These are phyloP conservation scores for Rostratula benghalensis DNA, from an alignment of 2,113 vertebrate species.

Conservation along the genomic window DNA sequence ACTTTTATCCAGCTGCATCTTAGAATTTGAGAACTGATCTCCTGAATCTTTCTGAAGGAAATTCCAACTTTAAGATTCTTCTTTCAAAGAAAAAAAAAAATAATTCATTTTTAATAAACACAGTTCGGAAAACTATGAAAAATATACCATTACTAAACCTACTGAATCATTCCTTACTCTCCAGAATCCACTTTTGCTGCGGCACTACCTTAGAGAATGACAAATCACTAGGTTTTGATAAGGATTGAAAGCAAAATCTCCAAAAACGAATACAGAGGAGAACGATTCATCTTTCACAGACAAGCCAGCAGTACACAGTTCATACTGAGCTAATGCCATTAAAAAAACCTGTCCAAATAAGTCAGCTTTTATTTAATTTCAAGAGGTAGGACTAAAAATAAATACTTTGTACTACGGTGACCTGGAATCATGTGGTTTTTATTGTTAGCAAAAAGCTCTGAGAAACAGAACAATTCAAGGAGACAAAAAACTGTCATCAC, in stretches of 20 bases:
- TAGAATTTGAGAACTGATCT: background rate
- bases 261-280: background rate
- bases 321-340: background rate
- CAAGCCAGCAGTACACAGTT: background rate
- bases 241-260: background rate
- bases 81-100: background rate
- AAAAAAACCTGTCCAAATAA: background rate
- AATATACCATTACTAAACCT: background rate
- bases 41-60: background rate
- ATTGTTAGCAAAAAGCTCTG: background rate
- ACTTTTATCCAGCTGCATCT: background rate
- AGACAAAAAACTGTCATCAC: background rate
- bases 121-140: background rate
- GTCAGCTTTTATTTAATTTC: background rate
- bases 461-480: background rate
- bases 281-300: background rate
- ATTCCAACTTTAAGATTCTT: background rate
- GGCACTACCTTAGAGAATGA: background rate
- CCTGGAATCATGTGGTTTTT: background rate
- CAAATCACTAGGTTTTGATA: background rate
- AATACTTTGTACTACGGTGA: background rate
- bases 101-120: background rate
- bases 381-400: background rate
- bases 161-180: background rate
- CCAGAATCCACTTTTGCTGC: background rate